phyloP scores from a whole-genome alignment of 2,797 vertebrate species.

The Melanotaenia parkinsoni region DNA sequence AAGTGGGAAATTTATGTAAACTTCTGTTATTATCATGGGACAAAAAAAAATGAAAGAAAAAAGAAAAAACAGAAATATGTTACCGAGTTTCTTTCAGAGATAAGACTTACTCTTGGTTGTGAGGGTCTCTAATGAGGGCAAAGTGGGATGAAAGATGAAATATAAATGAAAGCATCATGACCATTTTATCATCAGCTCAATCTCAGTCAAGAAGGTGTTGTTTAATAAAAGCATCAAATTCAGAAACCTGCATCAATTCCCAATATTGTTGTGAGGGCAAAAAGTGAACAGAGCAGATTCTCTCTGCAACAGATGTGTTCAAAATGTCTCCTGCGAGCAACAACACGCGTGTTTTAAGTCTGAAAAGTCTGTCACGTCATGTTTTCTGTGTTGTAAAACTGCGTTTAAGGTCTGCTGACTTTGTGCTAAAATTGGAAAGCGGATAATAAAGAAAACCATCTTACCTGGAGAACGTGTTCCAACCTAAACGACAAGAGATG shows the following conservation, averaged over 20 bases:
- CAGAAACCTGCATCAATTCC: constrained; percentile 6
- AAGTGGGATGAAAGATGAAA: constrained; percentile 2
- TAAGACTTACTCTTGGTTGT: neutral
- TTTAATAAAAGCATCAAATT: neutral
- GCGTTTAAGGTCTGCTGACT: neutral
- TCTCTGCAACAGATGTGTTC: neutral
- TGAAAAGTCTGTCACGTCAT: neutral
- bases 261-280: constrained; percentile 2
- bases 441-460: neutral
- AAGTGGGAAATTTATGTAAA: constrained; percentile 32
- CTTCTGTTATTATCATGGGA: constrained; percentile 46
- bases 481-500: neutral
- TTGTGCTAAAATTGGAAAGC: neutral
- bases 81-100: constrained; percentile 19
- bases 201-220: too few species aligned
- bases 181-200: neutral
- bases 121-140: neutral
- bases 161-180: neutral
- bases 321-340: neutral
- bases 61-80: neutral
- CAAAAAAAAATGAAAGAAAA: neutral
- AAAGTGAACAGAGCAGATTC: neutral
- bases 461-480: constrained; percentile 55
- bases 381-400: constrained; percentile 4
- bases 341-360: neutral